phyloP scores from a whole-genome alignment of 2,888 invertebrate genomes.

The Ormyrus rosae region DNA sequence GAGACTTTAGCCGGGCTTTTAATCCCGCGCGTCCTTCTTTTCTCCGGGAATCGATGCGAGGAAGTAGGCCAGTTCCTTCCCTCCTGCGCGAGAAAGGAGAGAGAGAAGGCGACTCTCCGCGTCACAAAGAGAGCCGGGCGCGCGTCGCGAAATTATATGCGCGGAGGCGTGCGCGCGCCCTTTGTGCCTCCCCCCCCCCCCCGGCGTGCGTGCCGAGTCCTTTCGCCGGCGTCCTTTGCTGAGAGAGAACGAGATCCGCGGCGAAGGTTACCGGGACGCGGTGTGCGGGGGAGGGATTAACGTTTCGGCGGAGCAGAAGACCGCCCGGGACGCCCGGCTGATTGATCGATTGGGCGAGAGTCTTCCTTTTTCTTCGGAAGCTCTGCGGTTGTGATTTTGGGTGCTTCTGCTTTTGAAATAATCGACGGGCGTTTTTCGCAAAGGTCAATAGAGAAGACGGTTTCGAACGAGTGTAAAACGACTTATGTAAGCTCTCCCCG shows the following conservation, averaged over 20 bases:
- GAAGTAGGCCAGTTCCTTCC: slow-evolving; percentile 45
- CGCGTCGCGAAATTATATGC: slow-evolving; percentile 1
- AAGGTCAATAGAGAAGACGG: too few species aligned
- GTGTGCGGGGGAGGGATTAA: too few species aligned
- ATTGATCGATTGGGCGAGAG: not conserved
- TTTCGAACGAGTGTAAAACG: too few species aligned
- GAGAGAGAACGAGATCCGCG: too few species aligned
- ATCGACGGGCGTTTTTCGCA: too few species aligned
- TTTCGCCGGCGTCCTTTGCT: too few species aligned
- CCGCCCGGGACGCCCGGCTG: not conserved
- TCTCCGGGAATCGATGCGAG: slow-evolving; percentile 42
- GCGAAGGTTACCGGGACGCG: too few species aligned
- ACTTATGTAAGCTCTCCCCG: too few species aligned
- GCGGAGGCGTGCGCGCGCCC: not conserved
- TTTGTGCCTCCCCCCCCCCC: not conserved
- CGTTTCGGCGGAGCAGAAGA: not conserved
- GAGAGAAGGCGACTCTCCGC: too few species aligned
- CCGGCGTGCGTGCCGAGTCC: too few species aligned
- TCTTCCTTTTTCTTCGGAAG: too few species aligned
- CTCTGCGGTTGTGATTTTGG: not conserved
- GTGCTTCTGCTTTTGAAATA: not conserved
- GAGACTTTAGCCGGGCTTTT: not conserved
- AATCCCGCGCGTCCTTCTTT: slow-evolving; percentile 29
- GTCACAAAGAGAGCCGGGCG: slow-evolving; percentile 3
- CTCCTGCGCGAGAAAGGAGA: not conserved